Evolutionary conservation across 2,113 vertebrate genomes (phyloP).

Genomic region (Aepyceros melampus): DNA sequence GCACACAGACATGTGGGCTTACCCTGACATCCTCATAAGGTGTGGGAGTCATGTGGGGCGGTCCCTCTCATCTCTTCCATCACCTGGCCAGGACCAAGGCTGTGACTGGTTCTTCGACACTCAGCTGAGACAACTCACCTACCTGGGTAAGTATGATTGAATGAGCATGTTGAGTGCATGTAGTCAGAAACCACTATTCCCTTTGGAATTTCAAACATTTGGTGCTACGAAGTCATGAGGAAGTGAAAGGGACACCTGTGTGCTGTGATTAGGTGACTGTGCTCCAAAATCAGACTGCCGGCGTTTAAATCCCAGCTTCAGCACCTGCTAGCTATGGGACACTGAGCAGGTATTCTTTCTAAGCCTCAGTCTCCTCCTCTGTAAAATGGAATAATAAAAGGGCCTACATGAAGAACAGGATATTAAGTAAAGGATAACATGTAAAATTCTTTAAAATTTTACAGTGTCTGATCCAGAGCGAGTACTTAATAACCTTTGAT

Average conservation of each 20-base stretch:
- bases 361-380: not conserved
- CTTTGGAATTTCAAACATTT: not conserved
- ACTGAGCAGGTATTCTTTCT: not conserved
- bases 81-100: not conserved
- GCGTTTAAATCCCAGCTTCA: no score
- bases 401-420: not conserved
- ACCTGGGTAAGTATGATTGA: constrained; percentile 77
- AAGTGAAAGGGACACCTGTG: not conserved
- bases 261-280: not conserved
- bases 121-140: constrained; percentile 67
- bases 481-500: not conserved
- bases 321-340: no score
- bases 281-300: not conserved
- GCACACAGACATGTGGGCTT: constrained; percentile 63
- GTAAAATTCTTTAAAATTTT: not conserved
- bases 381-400: not conserved
- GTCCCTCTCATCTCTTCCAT: constrained; percentile 52
- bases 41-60: constrained; percentile 74
- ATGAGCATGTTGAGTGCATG: not conserved
- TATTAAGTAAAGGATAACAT: not conserved
- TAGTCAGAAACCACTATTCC: not conserved
- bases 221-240: not conserved
- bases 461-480: not conserved
- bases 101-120: constrained; percentile 82
- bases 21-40: constrained; percentile 62